Percentiles rank a stretch among this genome's conserved stretches.
Conservation (phyloP, 2,113 vertebrate genomes). For the Heterocephalus glaber region DNA sequence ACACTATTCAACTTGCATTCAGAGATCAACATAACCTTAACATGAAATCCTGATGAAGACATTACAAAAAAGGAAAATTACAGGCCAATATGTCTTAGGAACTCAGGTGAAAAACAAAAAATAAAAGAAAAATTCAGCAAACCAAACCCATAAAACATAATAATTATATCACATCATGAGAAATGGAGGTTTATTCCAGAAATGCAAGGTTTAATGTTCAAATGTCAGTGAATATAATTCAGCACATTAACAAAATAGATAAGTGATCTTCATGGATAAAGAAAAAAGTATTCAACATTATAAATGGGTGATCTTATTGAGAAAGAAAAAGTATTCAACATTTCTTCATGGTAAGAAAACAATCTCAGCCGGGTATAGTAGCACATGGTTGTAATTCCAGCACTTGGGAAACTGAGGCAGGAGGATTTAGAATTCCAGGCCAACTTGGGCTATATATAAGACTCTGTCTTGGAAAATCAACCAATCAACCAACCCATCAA, state of each 20-base stretch:
- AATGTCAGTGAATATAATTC: not conserved
- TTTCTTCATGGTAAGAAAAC: not conserved
- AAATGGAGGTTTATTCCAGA: constrained; percentile 17
- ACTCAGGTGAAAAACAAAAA: constrained; percentile 10
- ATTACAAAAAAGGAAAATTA: not conserved
- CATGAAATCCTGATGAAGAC: not conserved
- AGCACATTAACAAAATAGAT: not conserved
- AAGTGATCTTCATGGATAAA: not conserved
- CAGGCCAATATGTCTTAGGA: not conserved
- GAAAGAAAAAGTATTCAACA: constrained; percentile 11
- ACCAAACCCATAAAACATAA: not conserved
- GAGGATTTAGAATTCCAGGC: not conserved
- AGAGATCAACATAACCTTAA: not conserved
- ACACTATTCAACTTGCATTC: not conserved
- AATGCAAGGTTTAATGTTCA: not conserved
- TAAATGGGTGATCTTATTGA: not conserved
- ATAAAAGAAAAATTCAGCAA: not conserved
- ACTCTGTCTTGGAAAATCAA: not conserved
- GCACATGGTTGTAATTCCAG: not conserved
- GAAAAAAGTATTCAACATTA: not conserved
- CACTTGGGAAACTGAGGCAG: not conserved
- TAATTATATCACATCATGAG: not conserved
- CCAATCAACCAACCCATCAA: not conserved
- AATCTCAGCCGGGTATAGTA: not conserved
- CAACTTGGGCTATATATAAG: not conserved